Base-by-base conservation (phyloP, 1,140 invertebrate species). In the Bombus fervidus region DNA sequence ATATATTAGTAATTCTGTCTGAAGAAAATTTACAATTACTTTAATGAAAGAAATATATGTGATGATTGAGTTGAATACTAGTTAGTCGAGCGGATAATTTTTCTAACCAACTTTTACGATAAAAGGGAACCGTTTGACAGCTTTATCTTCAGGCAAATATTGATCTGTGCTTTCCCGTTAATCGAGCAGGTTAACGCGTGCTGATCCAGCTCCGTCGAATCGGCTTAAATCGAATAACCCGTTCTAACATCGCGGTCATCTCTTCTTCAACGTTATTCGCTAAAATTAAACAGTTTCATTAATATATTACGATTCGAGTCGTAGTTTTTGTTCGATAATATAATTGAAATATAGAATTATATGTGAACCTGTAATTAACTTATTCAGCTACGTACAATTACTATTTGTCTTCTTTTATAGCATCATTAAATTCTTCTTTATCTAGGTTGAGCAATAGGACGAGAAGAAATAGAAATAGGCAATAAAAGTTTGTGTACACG, bases 91-190 rank as follows among this genome's bases (percentile, higher is more conserved):
- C 31, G 15, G 5, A 25, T 37, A 15, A 62, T 82, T 82, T 34
- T 74, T 41, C 22, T 41, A 41, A 31, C 39, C 12, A 41, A 13
- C 4, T 37, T n/a, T 10, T 9, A 71, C 53, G 39, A 53, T 82
- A 82, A 75, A 73, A 62, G 64, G 13, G 15, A 75, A 66, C 41
- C 59, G 31, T 64, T 76, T 22, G 25, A 5, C 47, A 8, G 15
- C 39, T 82, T 82, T 76, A 82, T 82, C 57, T 31, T 64, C 37
- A 64, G 34, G 25, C 81, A 74, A 82, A 82, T 82, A 82, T 76
- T 75, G 72, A 82, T 82, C 57, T 18, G 18, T 43, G 22, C 28
- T 34, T 66, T 25, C 41, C 28, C 25, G 53, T 76, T 82, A 43
- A 82, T 82, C 81, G 57, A 74, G 12, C 39, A 47, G 47, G 25